phyloP scores from a whole-genome alignment of 2,888 invertebrate species.

The Lamellibrachia satsuma region DNA sequence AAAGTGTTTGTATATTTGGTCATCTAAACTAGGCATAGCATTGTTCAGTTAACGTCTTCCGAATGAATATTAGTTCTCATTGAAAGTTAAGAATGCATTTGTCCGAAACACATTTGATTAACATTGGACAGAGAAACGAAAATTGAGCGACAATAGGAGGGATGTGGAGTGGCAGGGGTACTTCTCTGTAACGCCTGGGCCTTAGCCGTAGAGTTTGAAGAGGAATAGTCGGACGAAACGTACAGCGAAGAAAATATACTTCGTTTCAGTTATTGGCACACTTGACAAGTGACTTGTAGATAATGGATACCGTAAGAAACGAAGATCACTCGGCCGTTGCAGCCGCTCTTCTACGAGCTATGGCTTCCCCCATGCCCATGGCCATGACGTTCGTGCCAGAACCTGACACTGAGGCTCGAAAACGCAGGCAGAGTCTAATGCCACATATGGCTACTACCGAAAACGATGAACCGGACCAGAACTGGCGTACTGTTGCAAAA shows the following conservation, averaged over 20 bases:
- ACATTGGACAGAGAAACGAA: background rate
- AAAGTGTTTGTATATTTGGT: background rate
- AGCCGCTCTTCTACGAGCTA: background rate
- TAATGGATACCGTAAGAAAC: background rate
- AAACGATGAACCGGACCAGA: background rate
- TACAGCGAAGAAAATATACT: background rate
- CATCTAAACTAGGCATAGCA: background rate
- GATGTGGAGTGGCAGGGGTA: background rate
- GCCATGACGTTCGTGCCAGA: background rate
- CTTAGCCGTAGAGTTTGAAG: background rate
- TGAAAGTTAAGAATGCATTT: background rate
- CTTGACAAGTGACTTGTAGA: background rate
- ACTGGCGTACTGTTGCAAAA: background rate
- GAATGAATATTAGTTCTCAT: background rate
- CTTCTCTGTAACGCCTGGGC: background rate
- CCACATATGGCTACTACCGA: background rate
- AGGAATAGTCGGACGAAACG: background rate
- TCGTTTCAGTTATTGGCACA: background rate
- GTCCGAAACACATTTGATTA: background rate
- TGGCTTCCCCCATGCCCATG: background rate
- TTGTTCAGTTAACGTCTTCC: background rate
- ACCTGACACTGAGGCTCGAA: background rate
- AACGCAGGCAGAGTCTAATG: background rate
- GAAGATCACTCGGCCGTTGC: background rate
- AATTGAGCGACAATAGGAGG: background rate